phyloP scores from a whole-genome alignment of 2,888 invertebrate species.

The Polyommatus iphigenia region DNA sequence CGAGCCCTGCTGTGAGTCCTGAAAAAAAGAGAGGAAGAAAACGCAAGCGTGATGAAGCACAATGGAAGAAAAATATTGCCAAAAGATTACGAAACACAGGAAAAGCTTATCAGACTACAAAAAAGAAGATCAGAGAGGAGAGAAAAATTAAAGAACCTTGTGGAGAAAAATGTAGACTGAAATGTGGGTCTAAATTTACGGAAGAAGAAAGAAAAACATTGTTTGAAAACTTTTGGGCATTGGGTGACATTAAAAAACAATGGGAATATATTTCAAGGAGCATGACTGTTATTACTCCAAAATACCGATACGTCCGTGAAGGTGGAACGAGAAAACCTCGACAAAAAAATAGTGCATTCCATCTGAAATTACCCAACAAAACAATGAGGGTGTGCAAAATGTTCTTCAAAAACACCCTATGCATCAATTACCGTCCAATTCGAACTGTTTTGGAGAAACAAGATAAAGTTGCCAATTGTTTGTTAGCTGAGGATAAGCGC shows the following conservation, averaged over 20 bases:
- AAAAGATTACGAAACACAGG: too few relatives aligned
- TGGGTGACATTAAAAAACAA: background rate
- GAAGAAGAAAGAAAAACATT: background rate
- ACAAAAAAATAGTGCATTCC: constrained; percentile 24
- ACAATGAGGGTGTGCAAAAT: constrained; percentile 39
- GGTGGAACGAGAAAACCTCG: constrained; percentile 22
- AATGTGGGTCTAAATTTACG: background rate
- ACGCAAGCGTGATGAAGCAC: too few relatives aligned
- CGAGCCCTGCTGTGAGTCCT: too few relatives aligned
- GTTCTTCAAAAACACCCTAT: constrained; percentile 41
- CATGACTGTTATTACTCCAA: constrained; percentile 15
- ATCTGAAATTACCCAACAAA: background rate
- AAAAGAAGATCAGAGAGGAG: background rate
- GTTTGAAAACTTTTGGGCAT: constrained; percentile 2
- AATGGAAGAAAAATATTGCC: too few relatives aligned
- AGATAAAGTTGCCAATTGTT: background rate
- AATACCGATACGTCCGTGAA: constrained; percentile 3
- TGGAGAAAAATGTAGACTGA: background rate
- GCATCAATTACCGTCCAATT: constrained; percentile 40
- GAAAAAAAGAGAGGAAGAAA: too few relatives aligned
- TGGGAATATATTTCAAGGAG: constrained; percentile 11
- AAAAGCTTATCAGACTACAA: background rate
- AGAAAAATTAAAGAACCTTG: background rate
- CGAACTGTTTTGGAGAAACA: constrained; percentile 39
- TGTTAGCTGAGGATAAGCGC: background rate